Conservation (phyloP, 2,888 invertebrate genomes). For the Opisthograptis luteolata region DNA sequence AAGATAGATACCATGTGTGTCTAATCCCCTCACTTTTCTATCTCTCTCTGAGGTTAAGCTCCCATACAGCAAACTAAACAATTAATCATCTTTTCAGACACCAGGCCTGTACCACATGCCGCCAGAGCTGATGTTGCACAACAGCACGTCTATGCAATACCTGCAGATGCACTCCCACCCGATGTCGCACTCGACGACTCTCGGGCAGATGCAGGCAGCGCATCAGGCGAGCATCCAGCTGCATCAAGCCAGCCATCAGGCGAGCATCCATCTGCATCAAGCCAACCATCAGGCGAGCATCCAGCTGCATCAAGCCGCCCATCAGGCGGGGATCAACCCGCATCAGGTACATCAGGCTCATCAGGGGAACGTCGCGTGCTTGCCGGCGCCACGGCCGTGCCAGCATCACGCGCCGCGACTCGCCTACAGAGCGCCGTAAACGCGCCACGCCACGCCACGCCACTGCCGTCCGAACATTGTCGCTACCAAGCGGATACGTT, state of each 20-base stretch:
- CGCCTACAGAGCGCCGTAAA: conserved; percentile 50
- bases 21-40: no score
- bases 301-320: conserved; percentile 31
- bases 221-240: conserved; percentile 45
- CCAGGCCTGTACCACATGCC: conserved; percentile 81
- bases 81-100: conserved; percentile 50
- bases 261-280: conserved; percentile 31
- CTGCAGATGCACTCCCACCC: conserved; percentile 71
- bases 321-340: conserved; percentile 42
- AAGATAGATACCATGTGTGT: no score
- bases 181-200: conserved; percentile 46
- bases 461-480: conserved; percentile 8
- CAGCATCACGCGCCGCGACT: conserved; percentile 58
- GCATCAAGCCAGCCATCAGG: conserved; percentile 19
- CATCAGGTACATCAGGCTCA: conserved; percentile 20
- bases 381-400: conserved; percentile 48
- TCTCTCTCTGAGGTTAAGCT: no score
- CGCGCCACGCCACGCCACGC: conserved; percentile 38
- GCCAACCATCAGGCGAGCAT: conserved; percentile 41
- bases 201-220: conserved; percentile 44
- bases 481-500: background rate
- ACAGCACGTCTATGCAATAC: conserved; percentile 74
- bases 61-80: background rate
- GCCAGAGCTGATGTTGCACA: conserved; percentile 76
- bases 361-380: conserved; percentile 12